A percentile compares a stretch with the other conserved stretches of the same genome.
Conservation (phyloP, 2,797 vertebrate species). For the Etheostoma nigrum region DNA sequence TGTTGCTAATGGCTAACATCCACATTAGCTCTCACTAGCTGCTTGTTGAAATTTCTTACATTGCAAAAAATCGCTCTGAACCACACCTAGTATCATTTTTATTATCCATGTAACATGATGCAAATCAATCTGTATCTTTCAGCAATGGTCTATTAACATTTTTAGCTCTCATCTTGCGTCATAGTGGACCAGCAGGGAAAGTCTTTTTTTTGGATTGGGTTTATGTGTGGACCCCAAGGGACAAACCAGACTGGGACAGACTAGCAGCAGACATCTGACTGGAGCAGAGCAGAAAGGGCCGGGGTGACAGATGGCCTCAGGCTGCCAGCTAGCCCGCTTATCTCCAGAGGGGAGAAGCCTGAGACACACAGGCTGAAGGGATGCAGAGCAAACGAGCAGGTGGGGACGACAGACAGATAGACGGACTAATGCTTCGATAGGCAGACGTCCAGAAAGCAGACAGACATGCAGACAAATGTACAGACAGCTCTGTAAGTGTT, state of each 20-base stretch:
- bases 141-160: conserved; percentile 1
- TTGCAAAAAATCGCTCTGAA: conserved; percentile 13
- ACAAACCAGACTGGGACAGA: conserved; percentile 56
- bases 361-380: conserved; percentile 64
- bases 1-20: conserved; percentile 37
- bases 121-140: conserved; percentile 3
- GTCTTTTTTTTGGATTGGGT: conserved; percentile 34
- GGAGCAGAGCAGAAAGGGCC: conserved; percentile 54
- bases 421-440: conserved; percentile 65
- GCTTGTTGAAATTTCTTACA: conserved; percentile 21
- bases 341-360: conserved; percentile 65
- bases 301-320: conserved; percentile 75
- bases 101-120: conserved; percentile 2
- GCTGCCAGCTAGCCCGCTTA: conserved; percentile 77
- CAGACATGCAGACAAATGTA: conserved; percentile 54
- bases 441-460: conserved; percentile 57
- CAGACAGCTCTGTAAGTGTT: conserved; percentile 36
- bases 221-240: conserved; percentile 53
- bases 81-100: conserved; percentile 8
- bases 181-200: conserved; percentile 29
- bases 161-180: conserved; percentile 16
- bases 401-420: conserved; percentile 66
- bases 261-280: conserved; percentile 62
- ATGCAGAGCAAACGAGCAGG: conserved; percentile 68
- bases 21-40: conserved; percentile 30